Percentiles rank a stretch among this genome's conserved stretches.
Evolutionary conservation across 2,113 vertebrate genomes (phyloP).

Genomic region (Hemichromis elongatus): DNA sequence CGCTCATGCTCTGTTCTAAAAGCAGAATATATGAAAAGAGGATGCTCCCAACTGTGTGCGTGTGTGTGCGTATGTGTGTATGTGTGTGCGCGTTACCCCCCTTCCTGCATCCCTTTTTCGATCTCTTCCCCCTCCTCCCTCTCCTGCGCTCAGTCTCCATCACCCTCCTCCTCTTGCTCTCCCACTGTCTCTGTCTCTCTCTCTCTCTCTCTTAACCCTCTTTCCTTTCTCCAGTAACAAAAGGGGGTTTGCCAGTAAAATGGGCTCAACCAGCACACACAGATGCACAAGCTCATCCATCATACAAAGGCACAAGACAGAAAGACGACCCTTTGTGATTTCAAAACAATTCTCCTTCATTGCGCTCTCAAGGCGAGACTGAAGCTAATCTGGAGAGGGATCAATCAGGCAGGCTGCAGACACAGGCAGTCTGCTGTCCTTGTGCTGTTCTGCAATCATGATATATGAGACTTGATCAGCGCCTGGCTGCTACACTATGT

Average conservation of each 20-base stretch:
- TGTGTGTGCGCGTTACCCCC: slow-evolving; percentile 21
- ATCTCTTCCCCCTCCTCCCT: slow-evolving; percentile 31
- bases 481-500: not conserved
- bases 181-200: not conserved
- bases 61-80: slow-evolving; percentile 27
- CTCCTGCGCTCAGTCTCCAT: slow-evolving; percentile 8
- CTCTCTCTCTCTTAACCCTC: not conserved
- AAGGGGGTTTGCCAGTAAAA: slow-evolving; percentile 31
- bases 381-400: slow-evolving; percentile 32
- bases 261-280: slow-evolving; percentile 20
- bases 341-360: slow-evolving; percentile 30
- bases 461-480: slow-evolving; percentile 31
- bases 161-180: slow-evolving; percentile 7
- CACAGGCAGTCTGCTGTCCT: slow-evolving; percentile 35
- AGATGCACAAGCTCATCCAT: slow-evolving; percentile 33
- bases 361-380: slow-evolving; percentile 16
- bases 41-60: slow-evolving; percentile 45
- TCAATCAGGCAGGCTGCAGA: slow-evolving; percentile 25
- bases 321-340: slow-evolving; percentile 23
- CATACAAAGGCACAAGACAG: slow-evolving; percentile 2
- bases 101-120: slow-evolving; percentile 7
- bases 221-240: slow-evolving; percentile 47
- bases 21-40: slow-evolving; percentile 39
- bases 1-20: slow-evolving; percentile 9
- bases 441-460: slow-evolving; percentile 30